phyloP scores from a whole-genome alignment of 2,797 vertebrate species.

The Decapterus maruadsi region DNA sequence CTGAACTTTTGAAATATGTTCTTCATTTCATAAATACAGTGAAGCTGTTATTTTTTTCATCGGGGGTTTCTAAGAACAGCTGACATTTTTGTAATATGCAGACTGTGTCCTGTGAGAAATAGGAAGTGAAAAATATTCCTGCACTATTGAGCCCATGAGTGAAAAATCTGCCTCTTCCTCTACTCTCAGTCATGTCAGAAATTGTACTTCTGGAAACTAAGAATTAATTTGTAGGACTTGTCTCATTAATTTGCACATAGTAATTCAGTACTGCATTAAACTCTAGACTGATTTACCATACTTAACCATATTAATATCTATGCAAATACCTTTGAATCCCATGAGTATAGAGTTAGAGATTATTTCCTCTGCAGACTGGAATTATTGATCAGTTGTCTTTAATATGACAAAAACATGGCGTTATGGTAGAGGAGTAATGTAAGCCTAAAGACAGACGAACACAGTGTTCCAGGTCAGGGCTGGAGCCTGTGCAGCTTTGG shows the following conservation, averaged over 20 bases:
- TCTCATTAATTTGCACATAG: conserved; percentile 46
- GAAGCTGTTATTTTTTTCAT: conserved; percentile 4
- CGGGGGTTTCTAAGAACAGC: background rate
- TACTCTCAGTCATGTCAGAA: conserved; percentile 15
- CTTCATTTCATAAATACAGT: background rate
- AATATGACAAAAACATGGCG: conserved; percentile 5
- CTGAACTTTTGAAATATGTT: conserved; percentile 6
- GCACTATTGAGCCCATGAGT: background rate
- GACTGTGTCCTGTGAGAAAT: background rate
- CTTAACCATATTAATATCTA: conserved; percentile 46
- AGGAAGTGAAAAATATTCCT: background rate
- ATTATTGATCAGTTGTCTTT: background rate
- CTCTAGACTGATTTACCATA: conserved; percentile 18
- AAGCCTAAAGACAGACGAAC: conserved; percentile 72
- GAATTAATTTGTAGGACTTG: conserved; percentile 34
- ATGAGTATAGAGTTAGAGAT: conserved; percentile 27
- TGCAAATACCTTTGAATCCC: conserved; percentile 47
- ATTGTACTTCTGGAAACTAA: conserved; percentile 7
- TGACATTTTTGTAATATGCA: background rate
- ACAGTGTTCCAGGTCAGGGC: conserved; percentile 81
- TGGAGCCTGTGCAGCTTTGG: conserved; percentile 76
- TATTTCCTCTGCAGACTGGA: conserved; percentile 36
- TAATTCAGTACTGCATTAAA: conserved; percentile 45
- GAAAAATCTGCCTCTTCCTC: conserved; percentile 14
- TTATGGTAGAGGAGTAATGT: conserved; percentile 33